Evolutionary conservation across 2,113 vertebrate species (phyloP), one percentile per base, ranked within the genome.

Genomic region (Cyanoramphus novaezelandiae): DNA sequence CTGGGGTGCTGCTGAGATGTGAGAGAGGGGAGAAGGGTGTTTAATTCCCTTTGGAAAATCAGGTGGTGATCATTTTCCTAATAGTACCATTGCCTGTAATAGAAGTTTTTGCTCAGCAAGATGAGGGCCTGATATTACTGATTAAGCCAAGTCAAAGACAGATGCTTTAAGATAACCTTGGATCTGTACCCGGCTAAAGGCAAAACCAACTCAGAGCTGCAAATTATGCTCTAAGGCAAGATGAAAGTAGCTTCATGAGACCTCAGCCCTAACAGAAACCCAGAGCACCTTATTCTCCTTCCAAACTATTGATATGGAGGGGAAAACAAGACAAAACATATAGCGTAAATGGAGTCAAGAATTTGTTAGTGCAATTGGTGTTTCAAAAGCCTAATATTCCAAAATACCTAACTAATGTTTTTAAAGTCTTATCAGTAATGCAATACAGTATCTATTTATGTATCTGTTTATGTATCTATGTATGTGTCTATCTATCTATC

Each of bases 91-190:
- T 67, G 53, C 63, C n/a, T 65, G 6, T 17, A 82, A 50, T 33
- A 49, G 69, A 46, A 91, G 43, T 47, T 72, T 75, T 33, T 91
- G 80, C 93, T 94, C n/a, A 85, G 62, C 35, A 79, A 63, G 78
- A 41, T 10, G 76, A 84, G 37, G 27, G 5, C 14, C 20, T 75
- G 77, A 37, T 84, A 13, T 49, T 72, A 16, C 24, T 13, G 25
- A 57, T 53, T 10, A 37, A 88, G 62, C 59, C 16, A 19, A 70
- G 50, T n/a, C 7, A 18, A 70, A 77, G 63, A n/a, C n/a, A 81
- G 78, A 76, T 82, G 68, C 82, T 90, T 83, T 28, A 81, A 83
- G 68, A 50, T 63, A 47, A 18, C 62, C 52, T 91, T 77, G 49
- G 35, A 77, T 85, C 39, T 67, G 33, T 18, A 63, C 37, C 67